Percentiles rank a stretch among this genome's conserved stretches.
Conservation (phyloP, 2,797 vertebrate genomes). For the Thamnophis elegans region DNA sequence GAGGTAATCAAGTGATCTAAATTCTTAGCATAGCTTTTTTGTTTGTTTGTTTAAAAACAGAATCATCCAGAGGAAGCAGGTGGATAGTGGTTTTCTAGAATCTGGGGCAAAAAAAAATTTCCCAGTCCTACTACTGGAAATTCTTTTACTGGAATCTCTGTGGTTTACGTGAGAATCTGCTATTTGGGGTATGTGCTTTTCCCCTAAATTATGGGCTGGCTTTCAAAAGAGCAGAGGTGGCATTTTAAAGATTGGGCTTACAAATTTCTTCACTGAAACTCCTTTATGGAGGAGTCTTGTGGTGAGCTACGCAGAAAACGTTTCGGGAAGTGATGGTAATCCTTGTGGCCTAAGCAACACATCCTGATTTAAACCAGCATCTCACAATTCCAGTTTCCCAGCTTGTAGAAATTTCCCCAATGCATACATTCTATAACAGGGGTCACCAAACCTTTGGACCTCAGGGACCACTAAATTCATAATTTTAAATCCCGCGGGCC, state of each 20-base stretch:
- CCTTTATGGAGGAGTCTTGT: neutral
- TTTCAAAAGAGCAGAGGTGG: neutral
- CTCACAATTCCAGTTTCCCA: conserved; percentile 36
- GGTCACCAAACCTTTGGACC: no score
- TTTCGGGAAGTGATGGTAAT: conserved; percentile 5
- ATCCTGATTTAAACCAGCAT: conserved; percentile 3
- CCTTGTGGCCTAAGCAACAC: neutral
- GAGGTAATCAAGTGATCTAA: neutral
- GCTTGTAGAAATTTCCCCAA: conserved; percentile 33
- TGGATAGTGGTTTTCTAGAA: neutral
- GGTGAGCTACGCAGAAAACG: neutral
- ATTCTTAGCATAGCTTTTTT: neutral
- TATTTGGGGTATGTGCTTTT: neutral
- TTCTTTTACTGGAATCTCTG: neutral
- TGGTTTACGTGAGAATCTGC: neutral
- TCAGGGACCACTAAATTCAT: no score
- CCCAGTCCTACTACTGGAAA: neutral
- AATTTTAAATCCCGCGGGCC: no score
- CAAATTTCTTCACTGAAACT: neutral
- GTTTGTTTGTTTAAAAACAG: neutral
- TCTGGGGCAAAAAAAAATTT: neutral
- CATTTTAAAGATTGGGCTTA: conserved; percentile 2
- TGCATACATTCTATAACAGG: neutral
- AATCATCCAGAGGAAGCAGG: neutral
- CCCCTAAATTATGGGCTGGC: neutral